Base-by-base conservation (phyloP, 2,888 invertebrate genomes). In the Stenodema calcarata region DNA sequence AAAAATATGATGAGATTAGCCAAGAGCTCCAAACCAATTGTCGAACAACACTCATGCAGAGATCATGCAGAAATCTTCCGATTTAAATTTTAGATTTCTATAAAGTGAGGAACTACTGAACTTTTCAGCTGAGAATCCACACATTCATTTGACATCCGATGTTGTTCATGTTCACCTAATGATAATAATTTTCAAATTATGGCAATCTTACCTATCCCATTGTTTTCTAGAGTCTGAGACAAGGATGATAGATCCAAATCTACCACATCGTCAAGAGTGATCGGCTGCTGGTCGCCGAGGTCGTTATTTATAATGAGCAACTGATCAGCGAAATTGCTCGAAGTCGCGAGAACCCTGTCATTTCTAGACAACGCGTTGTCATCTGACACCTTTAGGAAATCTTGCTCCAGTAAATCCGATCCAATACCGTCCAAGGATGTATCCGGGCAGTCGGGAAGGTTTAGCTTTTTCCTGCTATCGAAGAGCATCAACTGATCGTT, bases 401-500 rank as follows among this genome's bases (percentile, higher is more conserved):
- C 82, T 41, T 28, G 69, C 0, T 35, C 28, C 1, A 82, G 44
- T 18, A 82, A 69, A 41, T 62, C 41, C 27, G 78, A 78, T 7
- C 78, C 78, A 9, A 78, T 78, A 12, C 11, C 82, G 28, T 82
- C 82, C 18, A 82, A 23, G 6, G 82, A 41, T 2, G 35, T 41
- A 18, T 62, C 54, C 44, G 54, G 23, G 28, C 78, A 42, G 9
- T 23, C 69, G n/a, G 28, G 62, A 9, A 82, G n/a, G 35, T 30
- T 16, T 23, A 82, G 82, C 70, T 82, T 82, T 28, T 82, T 82
- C 35, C 42, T 16, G 41, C 14, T 54, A 41, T 82, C 82, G 30
- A 82, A 82, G 2, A 82, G 70, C 41, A 62, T 82, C 82, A 82
- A 35, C 35, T 54, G 69, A 28, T 82, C 82, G 82, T 70, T 70